Evolutionary conservation across 1,140 invertebrate genomes (phyloP), one percentile per base, ranked within the genome.

Genomic region (Anadara kagoshimensis): DNA sequence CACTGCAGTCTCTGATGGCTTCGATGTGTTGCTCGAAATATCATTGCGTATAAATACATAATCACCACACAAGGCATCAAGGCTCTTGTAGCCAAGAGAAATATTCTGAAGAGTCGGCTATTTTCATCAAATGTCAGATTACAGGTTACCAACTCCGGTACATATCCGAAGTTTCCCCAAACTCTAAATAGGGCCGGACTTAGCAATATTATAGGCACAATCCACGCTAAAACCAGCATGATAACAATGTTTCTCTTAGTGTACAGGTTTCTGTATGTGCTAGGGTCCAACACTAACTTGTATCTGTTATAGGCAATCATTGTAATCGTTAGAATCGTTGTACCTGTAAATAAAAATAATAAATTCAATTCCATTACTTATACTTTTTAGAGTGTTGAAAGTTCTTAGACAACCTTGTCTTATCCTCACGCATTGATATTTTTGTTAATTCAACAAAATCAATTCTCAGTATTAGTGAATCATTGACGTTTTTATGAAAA

Each of bases 271-370:
- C 71, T 73, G 49, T 84, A 84, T 16, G n/a, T 47, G 14, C 44
- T 49, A 5, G 58, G 67, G 47, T 81, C 70, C 12, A 71, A 61
- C 11, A 84, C 74, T n/a, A 84, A 70, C 62, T 79, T 80, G 72
- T 81, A 84, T 14, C 82, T 63, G 61, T 84, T 84, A 49, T 69
- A 84, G 5, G 82, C 80, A 12, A 84, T 84, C 64, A 82, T 24
- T 5, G 78, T 81, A 41, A 84, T 82, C 44, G 80, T 84, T 3
- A 84, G 81, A 57, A 84, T 79, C 11, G 80, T 82, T 44, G 80
- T 84, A 8, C 82, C 82, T 84, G 76, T 26, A 70, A 69, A 41
- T 26, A 73, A 36, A 73, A 10, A 53, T 29, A 51, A 51, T 29
- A 51, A 14, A 62, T 61, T 29, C 36, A 58, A 61, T 12, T 56